Conservation (phyloP, 1,140 invertebrate genomes). For the Mya arenaria region DNA sequence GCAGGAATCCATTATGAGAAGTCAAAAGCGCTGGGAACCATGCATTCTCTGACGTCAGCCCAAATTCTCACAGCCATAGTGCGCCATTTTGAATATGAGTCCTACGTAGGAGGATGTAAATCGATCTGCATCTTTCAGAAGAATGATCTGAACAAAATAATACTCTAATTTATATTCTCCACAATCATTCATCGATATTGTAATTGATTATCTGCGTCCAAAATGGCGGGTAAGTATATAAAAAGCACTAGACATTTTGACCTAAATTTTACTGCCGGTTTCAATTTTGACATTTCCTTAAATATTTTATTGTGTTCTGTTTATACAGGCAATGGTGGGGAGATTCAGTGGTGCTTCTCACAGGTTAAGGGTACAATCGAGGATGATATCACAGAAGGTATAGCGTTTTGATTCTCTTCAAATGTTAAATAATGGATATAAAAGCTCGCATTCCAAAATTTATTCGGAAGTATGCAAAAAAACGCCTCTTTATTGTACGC, state of each 20-base stretch:
- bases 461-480: no score
- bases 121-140: no score
- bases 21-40: slow-evolving; percentile 49
- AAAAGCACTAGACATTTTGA: no score
- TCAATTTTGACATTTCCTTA: slow-evolving; percentile 20
- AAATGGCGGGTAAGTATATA: neutral
- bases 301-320: slow-evolving; percentile 40
- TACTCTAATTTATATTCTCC: no score
- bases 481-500: no score
- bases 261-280: neutral
- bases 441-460: no score
- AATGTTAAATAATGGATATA: no score
- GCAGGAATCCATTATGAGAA: no score
- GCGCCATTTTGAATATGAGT: slow-evolving; percentile 70
- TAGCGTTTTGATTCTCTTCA: slow-evolving; percentile 46
- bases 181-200: no score
- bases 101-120: slow-evolving; percentile 42
- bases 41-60: slow-evolving; percentile 55
- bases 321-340: slow-evolving; percentile 78
- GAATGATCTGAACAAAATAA: no score
- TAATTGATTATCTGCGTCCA: no score
- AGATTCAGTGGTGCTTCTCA: slow-evolving; percentile 98
- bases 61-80: slow-evolving; percentile 60
- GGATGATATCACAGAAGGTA: slow-evolving; percentile 98
- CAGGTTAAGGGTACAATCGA: slow-evolving; percentile 99